These are phyloP conservation scores for Phaenicophaeus curvirostris DNA, from an alignment of 2,797 vertebrate species.

Conservation along the genomic window DNA sequence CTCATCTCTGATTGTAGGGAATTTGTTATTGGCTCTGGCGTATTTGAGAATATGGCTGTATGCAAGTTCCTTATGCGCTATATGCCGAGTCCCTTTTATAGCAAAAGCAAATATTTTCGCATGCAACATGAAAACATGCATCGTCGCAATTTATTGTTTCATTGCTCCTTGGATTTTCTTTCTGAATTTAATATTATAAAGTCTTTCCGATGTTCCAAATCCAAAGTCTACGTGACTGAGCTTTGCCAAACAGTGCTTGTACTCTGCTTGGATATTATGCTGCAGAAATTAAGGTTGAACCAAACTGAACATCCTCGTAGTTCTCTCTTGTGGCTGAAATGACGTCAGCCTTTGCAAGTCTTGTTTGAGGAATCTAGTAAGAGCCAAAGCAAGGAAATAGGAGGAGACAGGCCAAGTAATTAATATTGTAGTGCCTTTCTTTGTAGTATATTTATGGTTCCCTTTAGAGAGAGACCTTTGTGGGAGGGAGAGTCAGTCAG, in stretches of 20 bases:
- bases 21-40: background rate
- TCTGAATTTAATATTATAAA: background rate
- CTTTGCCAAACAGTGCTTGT: background rate
- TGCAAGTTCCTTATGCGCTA: background rate
- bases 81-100: constrained; percentile 43
- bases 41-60: background rate
- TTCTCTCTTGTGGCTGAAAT: background rate
- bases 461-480: background rate
- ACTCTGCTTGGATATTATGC: background rate
- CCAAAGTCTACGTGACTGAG: background rate
- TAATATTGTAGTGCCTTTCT: background rate
- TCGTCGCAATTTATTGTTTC: constrained; percentile 6
- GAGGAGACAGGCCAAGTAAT: background rate
- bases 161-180: background rate
- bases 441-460: background rate
- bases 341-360: background rate
- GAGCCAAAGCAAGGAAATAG: background rate
- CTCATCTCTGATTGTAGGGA: constrained; percentile 62
- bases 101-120: constrained; percentile 45
- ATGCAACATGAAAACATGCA: background rate
- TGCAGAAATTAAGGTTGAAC: background rate
- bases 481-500: background rate
- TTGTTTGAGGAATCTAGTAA: background rate
- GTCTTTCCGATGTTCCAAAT: background rate
- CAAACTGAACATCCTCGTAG: background rate